Evolutionary conservation across 2,113 vertebrate species (phyloP), one percentile per base, ranked within the genome.

Genomic region (Morone saxatilis): DNA sequence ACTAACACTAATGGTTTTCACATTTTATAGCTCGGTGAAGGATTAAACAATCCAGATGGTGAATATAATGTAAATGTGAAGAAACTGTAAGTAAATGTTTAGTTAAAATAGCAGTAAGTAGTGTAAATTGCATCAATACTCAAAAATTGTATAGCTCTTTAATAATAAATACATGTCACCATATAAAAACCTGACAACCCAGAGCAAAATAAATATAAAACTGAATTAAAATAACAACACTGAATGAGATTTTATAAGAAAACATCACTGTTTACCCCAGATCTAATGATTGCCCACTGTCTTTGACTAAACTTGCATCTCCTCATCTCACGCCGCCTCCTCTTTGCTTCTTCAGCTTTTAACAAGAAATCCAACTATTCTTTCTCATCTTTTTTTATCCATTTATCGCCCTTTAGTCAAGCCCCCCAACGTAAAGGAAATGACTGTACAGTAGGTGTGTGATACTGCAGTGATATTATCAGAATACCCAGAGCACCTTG

Each of bases 31-130:
- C 31, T 80, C 50, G 2, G 50, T 85, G 71, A 86, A 88, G 87
- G 66, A 83, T 80, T 84, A 78, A 84, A 85, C 50, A 74, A 71
- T 76, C 54, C 81, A 87, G 84, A 90, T 87, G 85, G 81, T 82
- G 51, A 81, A 51, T 51, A 43, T 45, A 45, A 74, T 41, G 11
- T n/a, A 54, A 36, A 71, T 76, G 54, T 78, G 31, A 73, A 17
- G 41, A 57, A 22, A 41, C 1, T 4, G 4, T 7, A 20, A 10
- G 41, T 45, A 63, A 45, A 69, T 54, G 25, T 59, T 38, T 38
- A 4, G 19, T 53, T 31, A 22, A 41, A 70, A 72, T 11, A 7
- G 31, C 1, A 53, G 68, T 45, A 31, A 14, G 62, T 63, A 38
- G 61, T 4, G 41, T 31, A 56, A 10, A 78, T 20, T 66, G 16